phyloP scores from a whole-genome alignment of 1,140 invertebrate species.

The Ooceraea biroi region DNA sequence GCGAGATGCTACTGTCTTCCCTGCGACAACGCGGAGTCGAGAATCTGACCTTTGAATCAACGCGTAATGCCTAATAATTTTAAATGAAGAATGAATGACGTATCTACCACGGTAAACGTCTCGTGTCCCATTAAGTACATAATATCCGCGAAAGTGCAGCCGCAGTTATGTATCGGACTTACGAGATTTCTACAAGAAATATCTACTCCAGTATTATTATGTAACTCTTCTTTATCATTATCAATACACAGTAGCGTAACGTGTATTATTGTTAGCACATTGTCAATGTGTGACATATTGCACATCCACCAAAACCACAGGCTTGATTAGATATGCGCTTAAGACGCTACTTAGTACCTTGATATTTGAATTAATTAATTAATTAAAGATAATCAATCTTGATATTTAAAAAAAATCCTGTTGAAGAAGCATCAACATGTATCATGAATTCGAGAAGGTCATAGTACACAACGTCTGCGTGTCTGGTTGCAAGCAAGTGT shows the following conservation, averaged over 20 bases:
- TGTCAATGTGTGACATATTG: too few species aligned
- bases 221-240: neutral
- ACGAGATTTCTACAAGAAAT: neutral
- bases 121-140: slow-evolving; percentile 10
- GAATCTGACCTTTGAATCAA: slow-evolving; percentile 37
- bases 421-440: slow-evolving; percentile 30
- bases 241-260: neutral
- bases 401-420: slow-evolving; percentile 37
- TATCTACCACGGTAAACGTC: slow-evolving; percentile 17
- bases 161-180: neutral
- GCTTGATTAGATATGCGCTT: too few species aligned
- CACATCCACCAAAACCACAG: too few species aligned
- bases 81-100: slow-evolving; percentile 35
- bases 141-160: neutral
- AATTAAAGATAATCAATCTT: slow-evolving; percentile 8
- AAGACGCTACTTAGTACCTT: too few species aligned
- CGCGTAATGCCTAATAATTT: slow-evolving; percentile 37
- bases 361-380: too few species aligned
- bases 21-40: neutral
- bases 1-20: neutral
- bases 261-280: too few species aligned
- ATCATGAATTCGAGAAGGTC: slow-evolving; percentile 28
- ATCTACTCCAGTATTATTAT: neutral
- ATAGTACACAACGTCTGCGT: neutral
- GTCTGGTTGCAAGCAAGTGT: neutral